These are phyloP conservation scores for Platysteira castanea DNA, from an alignment of 2,113 vertebrate species.

Conservation along the genomic window DNA sequence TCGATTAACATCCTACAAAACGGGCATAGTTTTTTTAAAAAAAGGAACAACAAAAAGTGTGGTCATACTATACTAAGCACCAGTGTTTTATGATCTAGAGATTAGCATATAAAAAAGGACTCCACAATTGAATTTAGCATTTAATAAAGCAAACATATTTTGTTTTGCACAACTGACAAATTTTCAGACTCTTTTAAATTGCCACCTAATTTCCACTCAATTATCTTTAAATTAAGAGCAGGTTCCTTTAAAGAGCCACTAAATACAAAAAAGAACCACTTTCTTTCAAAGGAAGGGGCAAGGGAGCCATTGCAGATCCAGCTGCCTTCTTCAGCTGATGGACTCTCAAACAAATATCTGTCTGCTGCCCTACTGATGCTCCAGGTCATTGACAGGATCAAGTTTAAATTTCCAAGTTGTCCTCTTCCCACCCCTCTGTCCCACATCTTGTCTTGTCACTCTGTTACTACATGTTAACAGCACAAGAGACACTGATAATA, in stretches of 20 bases:
- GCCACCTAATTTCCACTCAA: not conserved
- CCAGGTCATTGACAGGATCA: not conserved
- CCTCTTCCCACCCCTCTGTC: not conserved
- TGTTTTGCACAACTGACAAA: not conserved
- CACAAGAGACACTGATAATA: not conserved
- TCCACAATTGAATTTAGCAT: not conserved
- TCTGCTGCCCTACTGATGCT: not conserved
- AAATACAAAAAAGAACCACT: not conserved
- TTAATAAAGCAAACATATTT: not conserved
- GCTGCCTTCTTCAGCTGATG: not conserved
- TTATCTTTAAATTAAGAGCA: not conserved
- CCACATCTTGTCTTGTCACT: not conserved
- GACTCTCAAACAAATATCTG: not conserved
- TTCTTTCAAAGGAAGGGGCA: not conserved
- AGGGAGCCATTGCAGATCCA: fast-evolving
- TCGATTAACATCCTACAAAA: slow-evolving; percentile 88
- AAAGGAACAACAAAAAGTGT: not conserved
- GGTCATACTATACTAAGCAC: not conserved
- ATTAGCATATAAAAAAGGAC: not conserved
- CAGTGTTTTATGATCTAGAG: not conserved
- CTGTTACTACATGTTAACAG: not conserved
- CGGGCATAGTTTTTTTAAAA: not conserved
- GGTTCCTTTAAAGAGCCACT: not conserved
- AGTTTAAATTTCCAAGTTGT: not conserved
- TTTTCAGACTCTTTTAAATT: not conserved